Conservation (phyloP, 2,888 invertebrate species). For the Arctia plantaginis region DNA sequence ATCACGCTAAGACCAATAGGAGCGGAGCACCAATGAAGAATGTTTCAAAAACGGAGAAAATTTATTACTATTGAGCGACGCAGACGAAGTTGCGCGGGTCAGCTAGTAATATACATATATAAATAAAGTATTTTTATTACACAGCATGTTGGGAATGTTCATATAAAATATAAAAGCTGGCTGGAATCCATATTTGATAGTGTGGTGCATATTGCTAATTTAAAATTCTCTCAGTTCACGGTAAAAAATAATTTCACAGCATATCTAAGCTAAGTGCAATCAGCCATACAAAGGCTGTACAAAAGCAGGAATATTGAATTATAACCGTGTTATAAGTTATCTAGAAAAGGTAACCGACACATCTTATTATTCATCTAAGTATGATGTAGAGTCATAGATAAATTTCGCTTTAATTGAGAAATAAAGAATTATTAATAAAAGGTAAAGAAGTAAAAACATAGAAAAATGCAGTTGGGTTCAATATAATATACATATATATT, state of each 20-base stretch:
- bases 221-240: conserved; percentile 2
- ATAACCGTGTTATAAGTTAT: not conserved
- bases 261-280: not conserved
- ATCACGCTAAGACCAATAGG: no score
- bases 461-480: no score
- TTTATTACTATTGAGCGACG: no score
- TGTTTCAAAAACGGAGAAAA: no score
- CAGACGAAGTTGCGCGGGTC: no score
- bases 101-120: not conserved
- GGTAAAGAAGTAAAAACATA: no score
- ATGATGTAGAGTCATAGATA: no score
- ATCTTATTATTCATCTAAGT: not conserved
- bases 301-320: not conserved
- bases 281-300: not conserved
- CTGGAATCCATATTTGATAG: not conserved
- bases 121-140: not conserved
- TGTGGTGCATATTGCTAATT: conserved; percentile 5
- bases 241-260: not conserved
- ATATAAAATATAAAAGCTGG: not conserved
- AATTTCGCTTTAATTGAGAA: no score
- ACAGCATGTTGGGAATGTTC: not conserved
- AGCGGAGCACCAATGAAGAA: no score
- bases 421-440: no score
- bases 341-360: not conserved
- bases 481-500: no score